These are phyloP conservation scores for Nephila pilipes DNA, from an alignment of 1,140 invertebrate species.

Conservation along the genomic window DNA sequence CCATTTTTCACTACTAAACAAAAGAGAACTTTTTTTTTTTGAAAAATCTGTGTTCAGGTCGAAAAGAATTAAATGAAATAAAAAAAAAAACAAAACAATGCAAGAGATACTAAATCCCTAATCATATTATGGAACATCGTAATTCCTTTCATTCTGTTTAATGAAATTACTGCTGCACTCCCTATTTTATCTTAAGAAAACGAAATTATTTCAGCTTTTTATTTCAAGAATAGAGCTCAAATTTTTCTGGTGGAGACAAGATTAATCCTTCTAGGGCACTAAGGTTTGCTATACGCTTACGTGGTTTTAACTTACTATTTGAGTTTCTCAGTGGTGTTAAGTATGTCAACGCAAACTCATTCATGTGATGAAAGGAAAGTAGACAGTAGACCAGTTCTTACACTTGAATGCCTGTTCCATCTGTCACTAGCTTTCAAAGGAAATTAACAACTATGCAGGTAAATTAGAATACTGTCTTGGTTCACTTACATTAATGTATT, in stretches of 20 bases:
- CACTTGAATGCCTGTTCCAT: background rate
- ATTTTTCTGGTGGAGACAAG: background rate
- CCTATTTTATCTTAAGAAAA: background rate
- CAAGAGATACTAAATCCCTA: too few relatives aligned
- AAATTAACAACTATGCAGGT: background rate
- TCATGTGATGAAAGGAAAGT: background rate
- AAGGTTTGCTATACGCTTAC: background rate
- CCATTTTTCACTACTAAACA: too few relatives aligned
- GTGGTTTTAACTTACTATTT: background rate
- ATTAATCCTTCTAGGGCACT: background rate
- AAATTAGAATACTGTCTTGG: background rate
- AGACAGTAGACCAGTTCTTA: background rate
- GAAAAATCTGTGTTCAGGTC: too few relatives aligned
- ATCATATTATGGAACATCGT: too few relatives aligned
- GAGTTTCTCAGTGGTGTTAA: background rate
- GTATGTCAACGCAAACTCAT: background rate
- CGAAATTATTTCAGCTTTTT: background rate
- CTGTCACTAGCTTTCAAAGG: background rate
- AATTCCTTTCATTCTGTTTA: too few relatives aligned
- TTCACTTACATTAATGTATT: background rate
- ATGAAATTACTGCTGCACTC: background rate
- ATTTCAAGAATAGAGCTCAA: background rate
- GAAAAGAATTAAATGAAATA: too few relatives aligned
- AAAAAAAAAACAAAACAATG: background rate
- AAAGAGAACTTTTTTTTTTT: too few relatives aligned